Conservation (phyloP, 2,113 vertebrate genomes). For the Semnopithecus entellus region DNA sequence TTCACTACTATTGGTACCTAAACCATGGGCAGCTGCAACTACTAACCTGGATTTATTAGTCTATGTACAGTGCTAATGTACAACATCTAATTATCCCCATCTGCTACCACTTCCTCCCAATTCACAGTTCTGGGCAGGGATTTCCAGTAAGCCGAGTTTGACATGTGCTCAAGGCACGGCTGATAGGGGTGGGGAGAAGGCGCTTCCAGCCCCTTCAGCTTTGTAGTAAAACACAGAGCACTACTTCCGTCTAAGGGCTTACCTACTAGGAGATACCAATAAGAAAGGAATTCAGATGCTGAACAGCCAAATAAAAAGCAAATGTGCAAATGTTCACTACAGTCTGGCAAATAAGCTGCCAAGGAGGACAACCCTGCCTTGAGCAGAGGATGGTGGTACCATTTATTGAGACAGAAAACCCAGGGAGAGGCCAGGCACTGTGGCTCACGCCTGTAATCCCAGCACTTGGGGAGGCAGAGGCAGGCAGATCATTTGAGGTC, state of each 20-base stretch:
- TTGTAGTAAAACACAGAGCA: neutral
- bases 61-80: neutral
- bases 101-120: neutral
- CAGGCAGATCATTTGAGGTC: too few species aligned
- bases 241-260: neutral
- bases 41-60: neutral
- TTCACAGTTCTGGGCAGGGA: neutral
- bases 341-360: neutral
- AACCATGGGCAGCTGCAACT: neutral
- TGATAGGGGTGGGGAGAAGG: neutral
- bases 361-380: neutral
- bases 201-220: neutral
- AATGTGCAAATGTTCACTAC: neutral
- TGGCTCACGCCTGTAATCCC: too few species aligned
- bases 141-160: neutral
- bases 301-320: neutral
- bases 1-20: neutral
- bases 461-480: too few species aligned
- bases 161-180: neutral
- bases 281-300: neutral
- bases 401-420: neutral
- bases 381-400: neutral
- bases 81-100: neutral
- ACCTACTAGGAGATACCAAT: neutral
- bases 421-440: neutral